phyloP scores from a whole-genome alignment of 2,888 invertebrate genomes.

The Drosophila macrothrix region DNA sequence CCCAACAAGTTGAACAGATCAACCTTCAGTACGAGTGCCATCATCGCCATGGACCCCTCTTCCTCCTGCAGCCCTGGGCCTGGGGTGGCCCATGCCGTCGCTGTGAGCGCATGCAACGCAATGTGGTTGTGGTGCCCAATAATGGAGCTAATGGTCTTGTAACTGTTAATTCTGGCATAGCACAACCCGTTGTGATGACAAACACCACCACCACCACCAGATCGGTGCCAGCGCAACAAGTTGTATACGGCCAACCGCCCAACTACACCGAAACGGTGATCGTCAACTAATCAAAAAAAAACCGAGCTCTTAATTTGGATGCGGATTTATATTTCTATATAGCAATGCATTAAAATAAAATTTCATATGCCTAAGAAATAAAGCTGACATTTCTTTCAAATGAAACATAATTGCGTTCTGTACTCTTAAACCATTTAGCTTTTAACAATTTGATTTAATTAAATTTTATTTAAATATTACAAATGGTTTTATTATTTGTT shows the following conservation, averaged over 20 bases:
- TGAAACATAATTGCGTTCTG: not conserved
- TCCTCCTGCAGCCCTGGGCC: slow-evolving; percentile 49
- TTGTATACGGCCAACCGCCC: not conserved
- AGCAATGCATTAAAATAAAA: not conserved
- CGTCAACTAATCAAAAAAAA: not conserved
- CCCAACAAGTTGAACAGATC: slow-evolving; percentile 56
- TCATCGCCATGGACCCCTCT: slow-evolving; percentile 62
- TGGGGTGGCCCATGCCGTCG: slow-evolving; percentile 69
- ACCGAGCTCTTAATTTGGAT: not conserved
- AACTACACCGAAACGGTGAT: not conserved
- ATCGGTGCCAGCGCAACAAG: not conserved
- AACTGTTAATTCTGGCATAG: not conserved
- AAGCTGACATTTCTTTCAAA: not conserved
- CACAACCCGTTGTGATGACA: not conserved
- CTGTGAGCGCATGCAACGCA: slow-evolving; percentile 65
- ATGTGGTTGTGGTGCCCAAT: slow-evolving; percentile 55
- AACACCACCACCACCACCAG: not conserved
- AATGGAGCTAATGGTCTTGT: not conserved
- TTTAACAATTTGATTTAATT: not conserved
- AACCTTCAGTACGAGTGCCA: slow-evolving; percentile 67
- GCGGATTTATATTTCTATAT: not conserved
- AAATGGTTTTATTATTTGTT: not conserved
- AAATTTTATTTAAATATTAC: not conserved
- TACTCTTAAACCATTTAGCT: not conserved
- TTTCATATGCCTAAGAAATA: not conserved